Evolutionary conservation across 2,113 vertebrate genomes (phyloP), one percentile per base, ranked within the genome.

Genomic region (Plestiodon gilberti): DNA sequence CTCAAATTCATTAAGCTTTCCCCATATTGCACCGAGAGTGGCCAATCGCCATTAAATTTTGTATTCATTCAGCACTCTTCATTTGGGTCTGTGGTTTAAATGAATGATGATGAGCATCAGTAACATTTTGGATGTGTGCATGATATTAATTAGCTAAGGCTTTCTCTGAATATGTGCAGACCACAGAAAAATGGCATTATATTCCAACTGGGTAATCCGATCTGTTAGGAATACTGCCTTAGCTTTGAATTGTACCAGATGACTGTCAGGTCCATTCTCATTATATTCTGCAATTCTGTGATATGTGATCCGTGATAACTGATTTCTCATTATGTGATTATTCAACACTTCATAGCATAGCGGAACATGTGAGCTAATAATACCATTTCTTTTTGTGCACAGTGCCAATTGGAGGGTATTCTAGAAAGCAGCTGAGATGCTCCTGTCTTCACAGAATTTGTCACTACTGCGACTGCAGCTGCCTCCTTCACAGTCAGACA

Each of bases 1-100:
- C 88, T 87, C 82, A 87, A 85, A 82, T 33, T n/a, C 2, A 4
- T 83, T 90, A 91, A 79, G 1, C 3, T 6, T 89, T 88, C 6
- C n/a, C 23, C 23, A 35, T 18, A 35, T 89, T 87, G 82, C 73
- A 38, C 82, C 80, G 28, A 59, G n/a, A 81, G 4, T 79, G 4
- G 2, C 2, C 74, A 33, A 80, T 91, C 55, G 81, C 17, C 28
- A 43, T 74, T 82, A 93, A 4, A 2, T 79, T 6, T 79, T 87
- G 20, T 14, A 88, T 61, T 70, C 6, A 81, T 87, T 81, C 85
- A 89, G 43, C n/a, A 74, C 52, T 86, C 59, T 82, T 87, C 0
- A 57, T 85, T 78, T 82, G 84, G 1, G 23, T 83, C 2, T 67
- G 67, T 0, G 6, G 1, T 48, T 76, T 65, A 81, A 89, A 17